Base-by-base conservation (phyloP, 2,113 vertebrate genomes). In the Notothenia coriiceps region DNA sequence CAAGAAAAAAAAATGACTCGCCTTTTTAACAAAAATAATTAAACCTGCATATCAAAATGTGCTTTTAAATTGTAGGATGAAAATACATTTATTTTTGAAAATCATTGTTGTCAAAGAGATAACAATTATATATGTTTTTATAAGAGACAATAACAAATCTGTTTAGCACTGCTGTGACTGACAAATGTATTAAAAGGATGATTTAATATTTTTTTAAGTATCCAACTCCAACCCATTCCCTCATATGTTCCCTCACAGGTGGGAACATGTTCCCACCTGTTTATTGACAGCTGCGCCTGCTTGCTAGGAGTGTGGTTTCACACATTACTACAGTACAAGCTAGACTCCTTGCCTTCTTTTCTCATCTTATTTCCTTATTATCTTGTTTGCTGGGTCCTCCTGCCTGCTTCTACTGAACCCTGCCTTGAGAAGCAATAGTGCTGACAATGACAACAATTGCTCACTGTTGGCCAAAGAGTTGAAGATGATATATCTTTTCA, bases 251-350 rank as follows among this genome's bases (percentile, higher is more conserved):
- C 22, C 22, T 22, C 22, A 22, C 22, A 22, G 22, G 22, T 22
- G 22, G 22, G 22, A 61, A 56, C n/a, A 65, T 50, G 84, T 67
- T 79, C 35, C 20, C 76, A 74, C 77, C 54, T 75, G 43, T 29
- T 71, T 25, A 82, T 29, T 72, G 56, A 55, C 35, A 64, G 47
- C 33, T 33, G 25, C 25, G 25, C 25, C 25, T 25, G 78, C 15
- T 49, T 80, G 25, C 15, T 25, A 14, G 29, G 40, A 33, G 61
- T 62, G 76, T 2, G 59, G 64, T 63, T 71, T 56, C 22, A 59
- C 74, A 73, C 54, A 73, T 75, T 35, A 56, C 22, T 75, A 81
- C 22, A 22, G 22, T 22, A 22, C 62, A 83, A 52, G 51, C 13
- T 68, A 4, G 40, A 73, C 13, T 57, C 67, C 22, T 20, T 49